phyloP scores from a whole-genome alignment of 2,113 vertebrate genomes.

The Phaethornis superciliosus region DNA sequence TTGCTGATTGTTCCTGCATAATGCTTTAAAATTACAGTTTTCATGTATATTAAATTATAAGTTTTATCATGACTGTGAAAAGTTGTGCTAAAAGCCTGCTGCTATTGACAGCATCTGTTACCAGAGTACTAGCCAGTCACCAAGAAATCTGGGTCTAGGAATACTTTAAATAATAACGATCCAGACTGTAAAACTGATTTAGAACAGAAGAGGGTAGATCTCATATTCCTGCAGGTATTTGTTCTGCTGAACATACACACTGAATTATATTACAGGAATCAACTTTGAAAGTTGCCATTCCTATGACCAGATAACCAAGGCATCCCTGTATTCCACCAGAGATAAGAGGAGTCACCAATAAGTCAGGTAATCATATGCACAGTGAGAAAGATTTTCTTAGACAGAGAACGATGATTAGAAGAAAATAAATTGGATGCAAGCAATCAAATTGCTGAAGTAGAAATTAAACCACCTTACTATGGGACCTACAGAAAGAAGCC shows the following conservation, averaged over 20 bases:
- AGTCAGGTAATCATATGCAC: neutral
- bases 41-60: neutral
- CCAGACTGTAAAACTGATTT: slow-evolving; percentile 22
- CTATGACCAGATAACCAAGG: neutral
- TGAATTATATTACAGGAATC: neutral
- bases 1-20: neutral
- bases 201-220: neutral
- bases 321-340: neutral
- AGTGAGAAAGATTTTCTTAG: neutral
- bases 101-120: neutral
- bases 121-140: neutral
- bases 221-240: neutral
- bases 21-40: neutral
- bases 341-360: neutral
- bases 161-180: slow-evolving; percentile 11
- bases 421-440: neutral
- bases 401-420: neutral
- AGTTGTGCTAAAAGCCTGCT: neutral
- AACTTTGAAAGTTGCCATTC: neutral
- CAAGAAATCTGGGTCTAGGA: neutral
- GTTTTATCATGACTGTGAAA: neutral
- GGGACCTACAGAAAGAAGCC: slow-evolving; percentile 19
- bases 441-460: neutral
- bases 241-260: neutral
- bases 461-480: neutral